A percentile compares a stretch with the other conserved stretches of the same genome.
These are phyloP conservation scores for Siniperca obscura DNA, from an alignment of 2,797 vertebrate genomes.

Conservation along the genomic window DNA sequence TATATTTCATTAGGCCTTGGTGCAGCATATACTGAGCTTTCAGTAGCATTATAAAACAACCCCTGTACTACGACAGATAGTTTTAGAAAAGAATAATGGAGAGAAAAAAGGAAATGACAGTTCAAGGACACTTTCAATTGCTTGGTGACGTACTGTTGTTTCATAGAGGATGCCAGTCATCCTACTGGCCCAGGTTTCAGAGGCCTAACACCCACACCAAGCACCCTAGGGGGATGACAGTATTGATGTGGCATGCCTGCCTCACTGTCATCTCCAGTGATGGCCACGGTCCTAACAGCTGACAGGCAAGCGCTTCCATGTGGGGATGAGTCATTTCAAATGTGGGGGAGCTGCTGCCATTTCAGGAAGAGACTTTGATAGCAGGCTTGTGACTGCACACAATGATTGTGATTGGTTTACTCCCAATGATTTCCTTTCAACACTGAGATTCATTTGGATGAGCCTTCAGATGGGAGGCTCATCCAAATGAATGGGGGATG, in stretches of 20 bases:
- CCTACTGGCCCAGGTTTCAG: slow-evolving; percentile 58
- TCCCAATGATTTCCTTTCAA: slow-evolving; percentile 41
- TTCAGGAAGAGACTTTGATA: slow-evolving; percentile 60
- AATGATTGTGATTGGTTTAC: slow-evolving; percentile 53
- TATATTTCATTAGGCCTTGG: slow-evolving; percentile 52
- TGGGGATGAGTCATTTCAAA: slow-evolving; percentile 73
- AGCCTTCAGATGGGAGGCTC: slow-evolving; percentile 27
- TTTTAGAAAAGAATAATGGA: slow-evolving; percentile 54
- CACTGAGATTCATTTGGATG: slow-evolving; percentile 29
- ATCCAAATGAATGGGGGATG: too few relatives aligned
- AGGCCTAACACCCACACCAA: slow-evolving; percentile 66
- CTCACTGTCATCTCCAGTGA: slow-evolving; percentile 68
- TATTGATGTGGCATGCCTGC: slow-evolving; percentile 72
- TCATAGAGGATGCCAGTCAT: slow-evolving; percentile 61
- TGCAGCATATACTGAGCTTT: slow-evolving; percentile 36
- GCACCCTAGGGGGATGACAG: slow-evolving; percentile 61
- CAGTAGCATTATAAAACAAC: slow-evolving; percentile 47
- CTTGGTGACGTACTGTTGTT: slow-evolving; percentile 50
- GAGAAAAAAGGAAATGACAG: slow-evolving; percentile 60
- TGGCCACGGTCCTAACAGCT: slow-evolving; percentile 68
- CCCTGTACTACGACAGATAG: slow-evolving; percentile 27
- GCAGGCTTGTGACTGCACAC: slow-evolving; percentile 50
- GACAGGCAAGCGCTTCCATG: slow-evolving; percentile 71
- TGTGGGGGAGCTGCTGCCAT: slow-evolving; percentile 62
- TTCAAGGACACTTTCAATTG: slow-evolving; percentile 71